A percentile compares a stretch with the other conserved stretches of the same genome.
phyloP scores from a whole-genome alignment of 2,113 vertebrate genomes.

The Laticauda colubrina region DNA sequence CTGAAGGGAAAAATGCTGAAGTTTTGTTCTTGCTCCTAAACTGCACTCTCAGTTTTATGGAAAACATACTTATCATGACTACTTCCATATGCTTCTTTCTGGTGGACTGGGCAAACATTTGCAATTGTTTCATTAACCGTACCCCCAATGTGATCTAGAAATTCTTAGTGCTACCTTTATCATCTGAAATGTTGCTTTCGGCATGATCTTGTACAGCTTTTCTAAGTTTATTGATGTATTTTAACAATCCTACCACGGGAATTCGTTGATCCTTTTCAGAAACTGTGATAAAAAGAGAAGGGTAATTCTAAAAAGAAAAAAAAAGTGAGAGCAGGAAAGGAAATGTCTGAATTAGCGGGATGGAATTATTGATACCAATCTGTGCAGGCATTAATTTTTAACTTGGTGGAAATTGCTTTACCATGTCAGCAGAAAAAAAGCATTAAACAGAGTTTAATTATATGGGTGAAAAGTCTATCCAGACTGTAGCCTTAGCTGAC shows the following conservation, averaged over 20 bases:
- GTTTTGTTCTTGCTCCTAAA: background rate
- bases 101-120: background rate
- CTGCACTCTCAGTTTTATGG: background rate
- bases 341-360: slow-evolving; percentile 22
- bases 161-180: slow-evolving; percentile 50
- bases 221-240: slow-evolving; percentile 77
- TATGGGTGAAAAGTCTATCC: slow-evolving; percentile 4
- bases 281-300: slow-evolving; percentile 88
- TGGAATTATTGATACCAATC: slow-evolving; percentile 28
- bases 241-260: slow-evolving; percentile 79
- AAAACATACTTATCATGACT: background rate
- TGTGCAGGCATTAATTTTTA: slow-evolving; percentile 26
- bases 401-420: background rate
- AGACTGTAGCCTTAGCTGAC: background rate
- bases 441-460: background rate
- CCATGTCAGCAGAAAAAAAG: background rate
- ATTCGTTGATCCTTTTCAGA: slow-evolving; percentile 82
- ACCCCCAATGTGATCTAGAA: background rate
- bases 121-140: background rate
- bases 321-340: background rate
- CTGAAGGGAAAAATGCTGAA: background rate
- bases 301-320: slow-evolving; percentile 75
- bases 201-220: slow-evolving; percentile 69
- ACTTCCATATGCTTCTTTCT: background rate
- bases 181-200: slow-evolving; percentile 45